A percentile compares a stretch with the other conserved stretches of the same genome.
Evolutionary conservation across 2,113 vertebrate genomes (phyloP).

Genomic region (Danionella cerebrum): DNA sequence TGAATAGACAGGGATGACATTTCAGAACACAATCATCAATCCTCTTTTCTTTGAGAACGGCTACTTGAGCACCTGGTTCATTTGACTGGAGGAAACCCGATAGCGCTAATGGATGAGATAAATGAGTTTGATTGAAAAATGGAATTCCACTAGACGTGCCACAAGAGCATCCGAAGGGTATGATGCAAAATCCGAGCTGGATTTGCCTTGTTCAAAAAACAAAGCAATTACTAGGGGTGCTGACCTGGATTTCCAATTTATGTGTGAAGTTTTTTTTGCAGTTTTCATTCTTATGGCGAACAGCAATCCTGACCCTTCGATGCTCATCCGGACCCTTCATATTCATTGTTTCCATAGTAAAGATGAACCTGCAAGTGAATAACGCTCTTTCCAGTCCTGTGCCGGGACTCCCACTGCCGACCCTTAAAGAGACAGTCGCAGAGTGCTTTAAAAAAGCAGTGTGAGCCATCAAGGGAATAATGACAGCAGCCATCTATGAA

Average conservation of each 20-base stretch:
- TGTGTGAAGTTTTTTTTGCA: no score
- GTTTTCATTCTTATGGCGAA: no score
- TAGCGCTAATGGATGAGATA: not conserved
- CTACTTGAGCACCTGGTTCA: constrained; percentile 11
- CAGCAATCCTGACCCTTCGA: not conserved
- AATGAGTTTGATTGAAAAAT: not conserved
- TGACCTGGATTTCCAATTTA: no score
- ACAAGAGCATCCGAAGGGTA: not conserved
- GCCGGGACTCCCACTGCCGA: constrained; percentile 6
- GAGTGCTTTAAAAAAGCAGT: constrained; percentile 13
- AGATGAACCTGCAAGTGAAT: not conserved
- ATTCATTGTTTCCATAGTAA: constrained; percentile 14
- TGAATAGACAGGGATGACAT: constrained; percentile 2
- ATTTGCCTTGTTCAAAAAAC: no score
- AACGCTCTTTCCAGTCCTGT: not conserved
- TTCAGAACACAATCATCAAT: not conserved
- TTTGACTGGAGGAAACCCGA: constrained; percentile 10
- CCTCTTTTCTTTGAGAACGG: not conserved
- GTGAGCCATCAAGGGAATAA: constrained; percentile 25
- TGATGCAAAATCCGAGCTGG: not conserved
- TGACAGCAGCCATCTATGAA: constrained; percentile 25
- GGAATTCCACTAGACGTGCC: not conserved
- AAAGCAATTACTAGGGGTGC: no score
- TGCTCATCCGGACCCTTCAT: not conserved
- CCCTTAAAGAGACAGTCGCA: constrained; percentile 4